Base-by-base conservation (phyloP, 2,113 vertebrate genomes). In the Eonycteris spelaea region DNA sequence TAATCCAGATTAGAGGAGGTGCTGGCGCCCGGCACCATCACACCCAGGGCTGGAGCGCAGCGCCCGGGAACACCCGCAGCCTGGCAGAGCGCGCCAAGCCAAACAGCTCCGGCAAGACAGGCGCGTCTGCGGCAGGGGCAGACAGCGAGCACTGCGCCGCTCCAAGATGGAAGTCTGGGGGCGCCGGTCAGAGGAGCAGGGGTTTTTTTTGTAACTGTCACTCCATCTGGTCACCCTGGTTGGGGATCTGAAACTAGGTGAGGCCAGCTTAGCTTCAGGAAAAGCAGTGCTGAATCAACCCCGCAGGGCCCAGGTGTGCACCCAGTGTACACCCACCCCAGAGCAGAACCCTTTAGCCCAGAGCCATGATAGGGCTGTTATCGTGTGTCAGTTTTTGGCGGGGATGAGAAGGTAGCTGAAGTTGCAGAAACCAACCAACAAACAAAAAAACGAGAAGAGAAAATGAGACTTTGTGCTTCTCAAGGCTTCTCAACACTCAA, bases 61-160 rank as follows among this genome's bases (percentile, higher is more conserved):
- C 18, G 26, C 71, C 38, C 11, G 43, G 33, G 30, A 74, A 28
- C 71, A 70, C 91, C 45, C 2, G 3, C 55, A 8, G 86, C 93
- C 91, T 77, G 70, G 8, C 57, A 2, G 30, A 73, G 82, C 93
- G 43, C 2, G 21, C 95, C 96, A 82, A 59, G 10, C 18, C 35
- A 95, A 98, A 67, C 67, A 70, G 35, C 92, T 86, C 7, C 63
- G 16, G 86, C 85, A 11, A 53, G 55, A 75, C 86, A 4, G n/a
- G 55, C 22, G 18, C 5, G 55, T 38, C 95, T 45, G 65, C 18
- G 16, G 78, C 67, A 9, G 10, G 8, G 82, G 92, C 92, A 88
- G 28, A 51, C 0, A 35, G 45, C 45, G 35, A 35, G 45, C 45
- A n/a, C 6, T 43, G 40, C 16, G n/a, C 24, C 18, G 0, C 22